Base-by-base conservation (phyloP, 2,888 invertebrate genomes). In the Clunio marinus region DNA sequence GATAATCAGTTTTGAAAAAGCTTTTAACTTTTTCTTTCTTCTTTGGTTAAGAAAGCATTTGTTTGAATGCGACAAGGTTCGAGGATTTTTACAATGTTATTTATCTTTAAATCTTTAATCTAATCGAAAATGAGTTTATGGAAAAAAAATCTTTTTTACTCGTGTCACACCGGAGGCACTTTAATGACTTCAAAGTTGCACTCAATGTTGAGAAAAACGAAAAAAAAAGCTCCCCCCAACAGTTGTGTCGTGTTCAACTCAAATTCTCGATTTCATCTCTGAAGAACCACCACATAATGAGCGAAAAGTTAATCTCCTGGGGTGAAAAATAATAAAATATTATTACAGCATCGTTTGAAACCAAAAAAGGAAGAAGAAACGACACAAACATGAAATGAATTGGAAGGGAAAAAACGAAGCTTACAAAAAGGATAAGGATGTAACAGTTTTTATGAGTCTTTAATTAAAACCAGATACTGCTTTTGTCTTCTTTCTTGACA, bases 261-360 rank as follows among this genome's bases (percentile, higher is more conserved):
- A 32, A 32, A 8, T 32, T 32, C 35, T 32, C 32, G 10, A 4
- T 45, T 15, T 13, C n/a, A 5, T 17, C 15, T 45, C 4, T 15
- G 45, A 45, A 15, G 8, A 45, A 25, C 57, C 20, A 59, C 59
- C 17, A 37, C 63, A 41, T 24, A 63, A 63, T 32, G 46, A 65
- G 51, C 27, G 46, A 10, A 65, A 58, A 65, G 65, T 65, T 65
- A 45, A 65, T 65, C 66, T 55, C 67, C 41, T 28, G 51, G 24
- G 57, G 67, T 55, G 67, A 51, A 57, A 58, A 51, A 67, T 37
- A 67, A 65, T 65, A 65, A 65, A 65, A 66, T 51, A 66, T 66
- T 66, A 51, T 66, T 66, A 35, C 66, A 32, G 45, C 51, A 45
- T 51, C 46, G 32, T 25, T 59, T 15, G 15, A 20, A 17, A 10